These are phyloP conservation scores for Octodon degus DNA, from an alignment of 2,113 vertebrate species.

Conservation along the genomic window DNA sequence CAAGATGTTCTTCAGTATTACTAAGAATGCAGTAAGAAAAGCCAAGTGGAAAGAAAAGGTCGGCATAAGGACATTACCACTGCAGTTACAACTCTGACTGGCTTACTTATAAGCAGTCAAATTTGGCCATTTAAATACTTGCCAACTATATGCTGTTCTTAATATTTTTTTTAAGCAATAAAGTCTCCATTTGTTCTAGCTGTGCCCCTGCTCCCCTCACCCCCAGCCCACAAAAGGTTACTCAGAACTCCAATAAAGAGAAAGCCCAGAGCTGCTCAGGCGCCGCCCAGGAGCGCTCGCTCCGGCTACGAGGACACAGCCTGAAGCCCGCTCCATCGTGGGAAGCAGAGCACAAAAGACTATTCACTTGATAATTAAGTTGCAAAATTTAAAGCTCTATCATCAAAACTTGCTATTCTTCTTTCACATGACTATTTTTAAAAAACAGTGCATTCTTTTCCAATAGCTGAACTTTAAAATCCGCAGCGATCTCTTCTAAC, in stretches of 20 bases:
- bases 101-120: constrained; percentile 65
- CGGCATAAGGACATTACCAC: neutral
- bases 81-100: constrained; percentile 32
- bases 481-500: constrained; percentile 22
- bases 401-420: constrained; percentile 55
- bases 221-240: neutral
- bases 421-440: constrained; percentile 64
- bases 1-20: constrained; percentile 41
- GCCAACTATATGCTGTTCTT: constrained; percentile 51
- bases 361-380: constrained; percentile 59
- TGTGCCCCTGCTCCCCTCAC: too few relatives aligned
- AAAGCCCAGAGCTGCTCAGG: neutral
- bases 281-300: neutral
- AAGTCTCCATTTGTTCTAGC: constrained; percentile 9
- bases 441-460: constrained; percentile 72
- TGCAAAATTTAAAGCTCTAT: constrained; percentile 38
- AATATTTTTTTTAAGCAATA: constrained; percentile 39
- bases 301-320: neutral
- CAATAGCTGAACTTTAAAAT: constrained; percentile 66
- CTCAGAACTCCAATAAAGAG: constrained; percentile 32
- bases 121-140: constrained; percentile 72
- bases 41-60: neutral
- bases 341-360: constrained; percentile 37
- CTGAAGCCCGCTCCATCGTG: constrained; percentile 42
- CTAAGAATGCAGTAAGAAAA: constrained; percentile 44